These are phyloP conservation scores for Drosophila eohydei DNA, from an alignment of 2,888 invertebrate genomes.

Conservation along the genomic window DNA sequence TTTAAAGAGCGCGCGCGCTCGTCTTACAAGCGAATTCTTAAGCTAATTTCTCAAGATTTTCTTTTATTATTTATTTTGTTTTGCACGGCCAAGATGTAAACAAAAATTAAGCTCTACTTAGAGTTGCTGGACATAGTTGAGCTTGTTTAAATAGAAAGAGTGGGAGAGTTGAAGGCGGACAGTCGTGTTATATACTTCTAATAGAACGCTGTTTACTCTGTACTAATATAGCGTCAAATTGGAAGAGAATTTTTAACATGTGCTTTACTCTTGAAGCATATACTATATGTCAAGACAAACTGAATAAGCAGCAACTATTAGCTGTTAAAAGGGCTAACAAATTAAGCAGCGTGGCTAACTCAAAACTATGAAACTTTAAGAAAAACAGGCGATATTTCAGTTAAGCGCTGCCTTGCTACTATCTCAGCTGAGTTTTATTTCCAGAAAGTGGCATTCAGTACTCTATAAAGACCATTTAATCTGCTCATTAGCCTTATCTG, in stretches of 20 bases:
- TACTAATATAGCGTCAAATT: background rate
- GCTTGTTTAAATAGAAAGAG: background rate
- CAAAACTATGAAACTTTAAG: too few species aligned
- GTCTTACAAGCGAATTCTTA: background rate
- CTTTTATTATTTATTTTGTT: slow-evolving; percentile 6
- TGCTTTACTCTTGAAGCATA: background rate
- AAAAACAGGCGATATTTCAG: background rate
- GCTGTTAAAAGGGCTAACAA: too few species aligned
- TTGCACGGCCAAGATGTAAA: slow-evolving; percentile 2
- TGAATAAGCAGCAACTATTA: too few species aligned
- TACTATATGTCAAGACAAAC: too few species aligned
- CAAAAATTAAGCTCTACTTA: slow-evolving; percentile 2
- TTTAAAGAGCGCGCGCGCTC: background rate
- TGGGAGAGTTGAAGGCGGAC: background rate
- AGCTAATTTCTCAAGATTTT: background rate
- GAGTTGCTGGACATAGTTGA: background rate
- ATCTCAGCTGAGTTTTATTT: background rate
- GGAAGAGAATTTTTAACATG: background rate
- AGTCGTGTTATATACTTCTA: background rate
- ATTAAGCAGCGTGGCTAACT: too few species aligned
- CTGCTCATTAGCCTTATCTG: too few species aligned
- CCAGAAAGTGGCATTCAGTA: too few species aligned
- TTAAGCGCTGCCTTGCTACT: background rate
- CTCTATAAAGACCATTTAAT: too few species aligned
- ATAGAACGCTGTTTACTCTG: background rate